Percentiles rank a stretch among this genome's conserved stretches.
Conservation (phyloP, 2,888 invertebrate genomes). For the Parapristionchus giblindavisi region DNA sequence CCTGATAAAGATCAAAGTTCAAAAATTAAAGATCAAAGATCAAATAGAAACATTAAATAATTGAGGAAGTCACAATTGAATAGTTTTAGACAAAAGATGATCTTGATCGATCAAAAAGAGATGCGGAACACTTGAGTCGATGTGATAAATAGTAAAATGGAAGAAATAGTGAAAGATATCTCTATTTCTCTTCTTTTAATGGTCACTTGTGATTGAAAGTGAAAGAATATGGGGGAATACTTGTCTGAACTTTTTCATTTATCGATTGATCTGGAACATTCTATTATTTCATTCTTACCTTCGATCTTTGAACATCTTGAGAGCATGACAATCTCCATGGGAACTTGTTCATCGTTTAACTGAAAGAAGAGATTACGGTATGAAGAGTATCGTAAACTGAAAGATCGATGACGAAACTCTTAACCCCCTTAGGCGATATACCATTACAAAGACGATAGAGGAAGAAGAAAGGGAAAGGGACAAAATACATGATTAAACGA, state of each 20-base stretch:
- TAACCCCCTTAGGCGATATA: neutral
- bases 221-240: too few relatives aligned
- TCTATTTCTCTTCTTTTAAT: neutral
- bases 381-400: neutral
- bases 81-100: neutral
- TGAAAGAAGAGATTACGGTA: constrained; percentile 43
- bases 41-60: too few relatives aligned
- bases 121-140: neutral
- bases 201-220: neutral
- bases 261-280: too few relatives aligned
- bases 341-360: constrained; percentile 66
- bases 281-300: constrained; percentile 26
- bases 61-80: too few relatives aligned
- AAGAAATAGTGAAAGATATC: neutral
- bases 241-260: too few relatives aligned
- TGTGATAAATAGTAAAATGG: constrained; percentile 4
- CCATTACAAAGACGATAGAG: neutral
- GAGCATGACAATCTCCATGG: constrained; percentile 68
- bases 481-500: too few relatives aligned
- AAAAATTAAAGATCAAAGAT: neutral
- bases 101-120: neutral
- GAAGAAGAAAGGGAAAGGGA: too few relatives aligned
- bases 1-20: constrained; percentile 43
- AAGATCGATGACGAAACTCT: constrained; percentile 2
- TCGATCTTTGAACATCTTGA: constrained; percentile 57